Evolutionary conservation across 2,113 vertebrate species (phyloP).

Genomic region (Pheucticus melanocephalus): DNA sequence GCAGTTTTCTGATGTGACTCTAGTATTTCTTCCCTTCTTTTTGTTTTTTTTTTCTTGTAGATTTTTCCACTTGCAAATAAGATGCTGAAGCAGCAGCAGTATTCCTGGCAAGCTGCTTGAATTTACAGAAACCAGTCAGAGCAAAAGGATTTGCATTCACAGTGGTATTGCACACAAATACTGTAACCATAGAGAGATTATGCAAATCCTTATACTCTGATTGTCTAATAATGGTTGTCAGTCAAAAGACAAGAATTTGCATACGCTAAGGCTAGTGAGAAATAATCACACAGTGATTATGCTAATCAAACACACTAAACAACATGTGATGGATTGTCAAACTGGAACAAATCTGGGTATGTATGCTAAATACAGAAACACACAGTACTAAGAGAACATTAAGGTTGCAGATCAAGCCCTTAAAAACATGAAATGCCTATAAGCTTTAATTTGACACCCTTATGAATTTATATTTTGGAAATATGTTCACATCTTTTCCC

Average conservation of each 20-base stretch:
- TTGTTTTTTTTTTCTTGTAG: background rate
- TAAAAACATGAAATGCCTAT: background rate
- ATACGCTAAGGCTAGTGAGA: conserved; percentile 40
- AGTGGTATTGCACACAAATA: background rate
- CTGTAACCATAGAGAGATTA: conserved; percentile 44
- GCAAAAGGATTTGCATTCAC: conserved; percentile 45
- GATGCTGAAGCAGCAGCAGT: conserved; percentile 32
- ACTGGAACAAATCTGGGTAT: conserved; percentile 29
- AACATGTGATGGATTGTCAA: conserved; percentile 39
- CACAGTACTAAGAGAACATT: background rate
- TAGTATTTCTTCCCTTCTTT: background rate
- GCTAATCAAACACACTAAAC: conserved; percentile 42
- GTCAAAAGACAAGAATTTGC: conserved; percentile 59
- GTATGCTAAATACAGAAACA: background rate
- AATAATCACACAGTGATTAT: conserved; percentile 52
- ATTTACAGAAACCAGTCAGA: conserved; percentile 30
- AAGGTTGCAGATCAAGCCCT: background rate
- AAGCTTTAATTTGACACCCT: background rate
- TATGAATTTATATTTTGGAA: background rate
- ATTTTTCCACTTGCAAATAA: conserved; percentile 5
- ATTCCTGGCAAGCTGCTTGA: conserved; percentile 33
- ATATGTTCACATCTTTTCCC: background rate
- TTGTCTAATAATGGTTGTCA: conserved; percentile 62
- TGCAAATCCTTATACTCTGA: conserved; percentile 51
- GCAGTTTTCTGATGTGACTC: background rate